Evolutionary conservation across 1,140 invertebrate genomes (phyloP).

Genomic region (Octopus bimaculoides): DNA sequence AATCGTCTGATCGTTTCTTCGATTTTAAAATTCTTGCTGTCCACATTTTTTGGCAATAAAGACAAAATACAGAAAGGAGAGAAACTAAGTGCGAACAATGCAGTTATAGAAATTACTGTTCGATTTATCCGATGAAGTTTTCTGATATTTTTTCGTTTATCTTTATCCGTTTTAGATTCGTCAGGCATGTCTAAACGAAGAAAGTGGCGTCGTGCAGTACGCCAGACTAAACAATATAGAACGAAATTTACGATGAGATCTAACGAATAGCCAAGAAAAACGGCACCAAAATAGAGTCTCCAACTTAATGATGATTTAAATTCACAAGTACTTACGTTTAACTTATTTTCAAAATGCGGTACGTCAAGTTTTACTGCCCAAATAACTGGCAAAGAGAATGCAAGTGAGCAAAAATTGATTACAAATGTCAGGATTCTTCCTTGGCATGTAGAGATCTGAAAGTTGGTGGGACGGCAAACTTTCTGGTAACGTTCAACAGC

Average conservation of each 20-base stretch:
- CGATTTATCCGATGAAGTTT: neutral
- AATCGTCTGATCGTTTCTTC: neutral
- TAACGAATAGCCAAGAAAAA: neutral
- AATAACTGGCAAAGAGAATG: neutral
- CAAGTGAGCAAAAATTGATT: neutral
- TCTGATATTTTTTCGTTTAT: neutral
- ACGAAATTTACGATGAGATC: neutral
- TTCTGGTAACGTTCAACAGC: neutral
- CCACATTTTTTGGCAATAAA: neutral
- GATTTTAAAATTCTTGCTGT: neutral
- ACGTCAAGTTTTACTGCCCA: neutral
- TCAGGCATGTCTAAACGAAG: neutral
- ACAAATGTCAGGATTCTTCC: neutral
- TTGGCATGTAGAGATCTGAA: neutral
- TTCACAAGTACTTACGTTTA: neutral
- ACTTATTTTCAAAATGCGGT: neutral
- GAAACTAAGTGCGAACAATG: neutral
- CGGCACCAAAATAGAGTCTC: neutral
- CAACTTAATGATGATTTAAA: neutral
- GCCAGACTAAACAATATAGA: neutral
- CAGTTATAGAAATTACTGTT: neutral
- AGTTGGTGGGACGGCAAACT: neutral
- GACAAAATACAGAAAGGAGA: neutral
- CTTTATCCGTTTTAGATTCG: neutral
- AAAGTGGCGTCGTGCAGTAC: neutral